phyloP scores from a whole-genome alignment of 2,113 vertebrate species.

The Phylloscopus whistleri region DNA sequence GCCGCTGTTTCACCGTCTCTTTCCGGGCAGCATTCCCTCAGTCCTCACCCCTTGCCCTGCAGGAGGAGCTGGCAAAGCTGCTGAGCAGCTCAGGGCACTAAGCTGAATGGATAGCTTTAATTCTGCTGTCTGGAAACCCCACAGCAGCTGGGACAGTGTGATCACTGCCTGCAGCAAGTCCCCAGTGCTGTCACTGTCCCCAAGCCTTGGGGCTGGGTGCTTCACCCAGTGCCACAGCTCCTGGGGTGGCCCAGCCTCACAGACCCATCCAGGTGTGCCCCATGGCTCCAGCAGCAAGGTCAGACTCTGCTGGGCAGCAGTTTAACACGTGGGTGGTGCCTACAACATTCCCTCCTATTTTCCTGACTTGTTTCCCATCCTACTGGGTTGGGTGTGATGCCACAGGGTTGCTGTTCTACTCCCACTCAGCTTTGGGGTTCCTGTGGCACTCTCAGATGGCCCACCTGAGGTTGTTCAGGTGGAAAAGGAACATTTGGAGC shows the following conservation, averaged over 20 bases:
- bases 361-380: background rate
- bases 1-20: background rate
- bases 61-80: background rate
- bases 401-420: background rate
- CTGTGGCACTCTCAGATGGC: background rate
- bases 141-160: background rate
- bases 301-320: background rate
- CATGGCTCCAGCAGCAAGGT: rapidly evolving
- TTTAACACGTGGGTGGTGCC: rapidly evolving
- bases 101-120: background rate
- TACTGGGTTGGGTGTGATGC: rapidly evolving
- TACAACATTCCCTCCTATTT: background rate
- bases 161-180: background rate
- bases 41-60: background rate
- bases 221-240: background rate
- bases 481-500: background rate
- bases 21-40: rapidly evolving
- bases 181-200: background rate
- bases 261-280: background rate
- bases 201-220: rapidly evolving
- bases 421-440: background rate
- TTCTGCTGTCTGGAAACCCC: background rate
- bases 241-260: background rate
- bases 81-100: background rate
- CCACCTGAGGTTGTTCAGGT: background rate